phyloP scores from a whole-genome alignment of 2,888 invertebrate genomes.

The Molanna angustata region DNA sequence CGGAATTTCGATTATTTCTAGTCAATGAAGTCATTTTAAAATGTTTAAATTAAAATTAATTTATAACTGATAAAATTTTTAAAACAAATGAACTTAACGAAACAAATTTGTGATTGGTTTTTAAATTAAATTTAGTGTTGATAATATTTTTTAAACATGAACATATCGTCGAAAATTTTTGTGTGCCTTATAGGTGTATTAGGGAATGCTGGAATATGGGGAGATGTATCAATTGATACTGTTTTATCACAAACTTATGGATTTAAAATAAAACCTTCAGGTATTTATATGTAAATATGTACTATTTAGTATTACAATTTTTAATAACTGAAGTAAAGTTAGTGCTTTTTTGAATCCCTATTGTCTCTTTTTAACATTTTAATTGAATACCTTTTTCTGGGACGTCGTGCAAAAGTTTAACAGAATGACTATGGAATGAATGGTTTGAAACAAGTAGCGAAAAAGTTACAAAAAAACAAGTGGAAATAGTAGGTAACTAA shows the following conservation, averaged over 20 bases:
- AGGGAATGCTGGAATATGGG: constrained; percentile 30
- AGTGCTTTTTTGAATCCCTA: no score
- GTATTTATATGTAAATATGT: not conserved
- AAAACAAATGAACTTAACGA: not conserved
- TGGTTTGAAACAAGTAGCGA: no score
- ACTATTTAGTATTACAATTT: not conserved
- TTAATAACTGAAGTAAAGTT: no score
- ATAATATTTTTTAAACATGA: not conserved
- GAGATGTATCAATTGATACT: constrained; percentile 29
- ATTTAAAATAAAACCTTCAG: constrained; percentile 20
- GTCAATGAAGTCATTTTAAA: not conserved
- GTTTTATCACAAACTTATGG: constrained; percentile 26
- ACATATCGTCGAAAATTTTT: constrained; percentile 24
- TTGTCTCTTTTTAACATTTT: no score
- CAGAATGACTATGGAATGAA: no score
- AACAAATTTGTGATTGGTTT: no score
- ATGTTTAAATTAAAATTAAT: not conserved
- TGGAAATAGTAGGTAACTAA: no score
- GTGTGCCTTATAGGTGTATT: constrained; percentile 28
- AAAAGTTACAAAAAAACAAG: no score
- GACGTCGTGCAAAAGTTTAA: no score
- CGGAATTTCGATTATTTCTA: no score
- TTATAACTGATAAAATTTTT: not conserved
- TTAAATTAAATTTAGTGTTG: not conserved
- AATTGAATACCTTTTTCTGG: no score